phyloP scores from a whole-genome alignment of 2,888 invertebrate species.

The Ecliptopera silaceata region DNA sequence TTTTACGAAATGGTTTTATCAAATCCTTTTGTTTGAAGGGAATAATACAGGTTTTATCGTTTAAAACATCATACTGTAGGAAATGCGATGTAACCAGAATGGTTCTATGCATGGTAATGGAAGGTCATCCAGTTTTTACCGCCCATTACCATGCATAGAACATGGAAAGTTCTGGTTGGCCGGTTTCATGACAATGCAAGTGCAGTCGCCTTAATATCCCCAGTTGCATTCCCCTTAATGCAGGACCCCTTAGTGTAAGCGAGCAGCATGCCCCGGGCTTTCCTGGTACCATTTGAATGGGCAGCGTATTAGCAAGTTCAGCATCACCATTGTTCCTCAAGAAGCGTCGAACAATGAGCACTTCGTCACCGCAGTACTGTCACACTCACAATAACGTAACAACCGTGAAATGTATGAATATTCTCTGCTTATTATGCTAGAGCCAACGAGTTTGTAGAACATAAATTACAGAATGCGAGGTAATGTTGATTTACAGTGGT shows the following conservation, averaged over 20 bases:
- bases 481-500: slow-evolving; percentile 37
- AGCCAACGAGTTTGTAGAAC: slow-evolving; percentile 39
- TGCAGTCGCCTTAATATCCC: slow-evolving; percentile 30
- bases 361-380: slow-evolving; percentile 41
- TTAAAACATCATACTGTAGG: neutral
- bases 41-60: neutral
- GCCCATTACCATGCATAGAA: neutral
- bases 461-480: slow-evolving; percentile 41
- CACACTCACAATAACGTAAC: slow-evolving; percentile 41
- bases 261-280: slow-evolving; percentile 4
- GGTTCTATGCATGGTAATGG: too few relatives aligned
- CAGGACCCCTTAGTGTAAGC: slow-evolving; percentile 2
- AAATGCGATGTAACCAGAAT: neutral
- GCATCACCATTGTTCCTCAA: slow-evolving; percentile 42
- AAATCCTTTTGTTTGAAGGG: neutral
- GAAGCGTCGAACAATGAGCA: slow-evolving; percentile 45
- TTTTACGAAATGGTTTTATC: too few relatives aligned
- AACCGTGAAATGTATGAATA: slow-evolving; percentile 52
- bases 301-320: slow-evolving; percentile 32
- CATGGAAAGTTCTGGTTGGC: neutral
- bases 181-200: slow-evolving; percentile 9
- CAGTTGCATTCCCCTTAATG: slow-evolving; percentile 12
- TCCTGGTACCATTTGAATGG: slow-evolving; percentile 30
- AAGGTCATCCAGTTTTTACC: too few relatives aligned
- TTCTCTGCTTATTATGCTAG: slow-evolving; percentile 38